Conservation (phyloP, 2,113 vertebrate genomes). For the Axis porcinus region DNA sequence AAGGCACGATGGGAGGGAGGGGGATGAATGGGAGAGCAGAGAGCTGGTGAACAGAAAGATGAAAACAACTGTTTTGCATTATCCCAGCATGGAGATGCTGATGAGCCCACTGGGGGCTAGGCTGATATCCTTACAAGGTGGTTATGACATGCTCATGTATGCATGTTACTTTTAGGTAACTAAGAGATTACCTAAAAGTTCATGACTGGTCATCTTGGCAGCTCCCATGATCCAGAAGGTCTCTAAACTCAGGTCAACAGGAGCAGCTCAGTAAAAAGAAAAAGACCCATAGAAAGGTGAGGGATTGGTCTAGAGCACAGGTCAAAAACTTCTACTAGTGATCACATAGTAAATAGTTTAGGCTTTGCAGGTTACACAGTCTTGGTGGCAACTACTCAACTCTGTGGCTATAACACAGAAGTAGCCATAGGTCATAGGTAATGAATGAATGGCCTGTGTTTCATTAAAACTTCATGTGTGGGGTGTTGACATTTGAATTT, state of each 20-base stretch:
- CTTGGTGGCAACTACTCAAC: accelerated
- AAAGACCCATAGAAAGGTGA: neutral
- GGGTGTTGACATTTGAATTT: conserved; percentile 23
- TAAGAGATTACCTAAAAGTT: neutral
- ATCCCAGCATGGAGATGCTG: accelerated
- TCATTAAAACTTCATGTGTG: neutral
- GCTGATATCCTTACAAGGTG: neutral
- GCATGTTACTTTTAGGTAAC: no score
- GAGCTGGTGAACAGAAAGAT: neutral
- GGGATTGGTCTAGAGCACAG: neutral
- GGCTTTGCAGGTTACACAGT: neutral
- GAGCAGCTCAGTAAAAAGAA: neutral
- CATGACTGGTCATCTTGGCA: no score
- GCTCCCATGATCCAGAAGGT: neutral
- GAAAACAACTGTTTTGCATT: neutral
- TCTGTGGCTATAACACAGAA: neutral
- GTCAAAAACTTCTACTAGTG: neutral
- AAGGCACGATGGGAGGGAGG: neutral
- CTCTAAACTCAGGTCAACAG: neutral
- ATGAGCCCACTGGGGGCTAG: neutral
- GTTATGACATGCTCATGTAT: accelerated
- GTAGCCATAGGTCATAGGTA: neutral
- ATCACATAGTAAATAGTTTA: neutral
- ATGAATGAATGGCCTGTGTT: neutral
- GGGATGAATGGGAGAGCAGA: neutral